Conservation (phyloP, 2,113 vertebrate genomes). For the Tragelaphus imberbis region DNA sequence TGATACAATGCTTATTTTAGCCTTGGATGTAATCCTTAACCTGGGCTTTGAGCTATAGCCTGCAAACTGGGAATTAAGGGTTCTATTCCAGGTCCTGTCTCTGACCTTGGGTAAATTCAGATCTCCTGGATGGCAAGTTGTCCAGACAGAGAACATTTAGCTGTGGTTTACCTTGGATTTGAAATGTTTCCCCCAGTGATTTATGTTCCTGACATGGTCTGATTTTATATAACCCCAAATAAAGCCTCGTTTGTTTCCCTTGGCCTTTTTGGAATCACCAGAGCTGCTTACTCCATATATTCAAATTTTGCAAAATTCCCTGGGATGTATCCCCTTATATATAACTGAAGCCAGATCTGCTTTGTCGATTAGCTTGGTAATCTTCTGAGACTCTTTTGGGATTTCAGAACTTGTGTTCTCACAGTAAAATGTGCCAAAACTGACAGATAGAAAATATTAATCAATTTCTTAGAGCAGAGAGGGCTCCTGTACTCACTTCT, state of each 20-base stretch:
- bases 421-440: constrained; percentile 46
- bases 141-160: constrained; percentile 56
- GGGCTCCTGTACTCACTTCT: neutral
- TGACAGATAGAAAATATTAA: constrained; percentile 50
- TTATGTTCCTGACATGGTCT: constrained; percentile 39
- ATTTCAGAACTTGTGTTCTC: constrained; percentile 25
- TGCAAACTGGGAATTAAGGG: neutral
- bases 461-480: neutral
- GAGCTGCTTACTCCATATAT: constrained; percentile 56
- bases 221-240: constrained; percentile 61
- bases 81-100: constrained; percentile 41
- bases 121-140: constrained; percentile 29
- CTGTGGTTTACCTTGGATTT: constrained; percentile 23
- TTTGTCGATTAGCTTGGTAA: constrained; percentile 53
- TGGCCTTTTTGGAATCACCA: constrained; percentile 59
- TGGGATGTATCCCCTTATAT: neutral
- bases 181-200: constrained; percentile 49
- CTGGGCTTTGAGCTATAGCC: neutral
- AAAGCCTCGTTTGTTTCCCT: constrained; percentile 59
- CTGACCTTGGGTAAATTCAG: constrained; percentile 47
- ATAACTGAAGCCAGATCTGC: constrained; percentile 27
- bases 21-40: neutral
- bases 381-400: constrained; percentile 18
- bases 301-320: constrained; percentile 54
- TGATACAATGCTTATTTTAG: constrained; percentile 9